Base-by-base conservation (phyloP, 2,113 vertebrate species). In the Thamnophis sirtalis region DNA sequence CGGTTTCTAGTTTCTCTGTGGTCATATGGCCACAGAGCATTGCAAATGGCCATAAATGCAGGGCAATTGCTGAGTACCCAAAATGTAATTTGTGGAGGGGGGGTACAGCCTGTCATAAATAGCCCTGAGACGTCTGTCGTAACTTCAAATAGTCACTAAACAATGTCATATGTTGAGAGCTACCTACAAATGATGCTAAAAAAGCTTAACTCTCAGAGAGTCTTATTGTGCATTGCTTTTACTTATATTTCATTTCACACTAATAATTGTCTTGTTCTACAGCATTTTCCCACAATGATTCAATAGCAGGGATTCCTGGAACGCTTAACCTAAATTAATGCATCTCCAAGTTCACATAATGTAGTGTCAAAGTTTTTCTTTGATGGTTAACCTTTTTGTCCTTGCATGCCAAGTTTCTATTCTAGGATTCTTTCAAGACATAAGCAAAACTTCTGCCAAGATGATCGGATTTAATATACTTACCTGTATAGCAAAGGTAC, bases 401-500 rank as follows among this genome's bases (percentile, higher is more conserved):
- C 43, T 43, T 43, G 43, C 43, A 43, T 43, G 43, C 43, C 43
- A 43, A 43, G 43, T 43, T 3, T 80, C 33, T 80, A 43, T 80
- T 80, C 73, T 49, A 26, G 38, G 87, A 21, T 10, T 48, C 0
- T 90, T 85, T 58, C 24, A 58, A 50, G n/a, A 22, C 21, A 80
- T 33, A 38, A 80, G 73, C 17, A 43, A 80, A 80, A 43, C 1
- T 4, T 43, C 73, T 43, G 17, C 73, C 73, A 80, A 38, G 17
- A 38, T 43, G 22, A 26, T 88, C 17, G 22, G n/a, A 58, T 38
- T 58, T 88, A 88, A 22, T 54, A 85, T 21, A 89, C 51, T 92
- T 97, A 99, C 99, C 99, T 99, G 99, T 91, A 99, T 97, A 91
- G 98, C 97, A 96, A 99, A 99, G 11, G 99, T 99, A 95, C 99